A percentile compares a stretch with the other conserved stretches of the same genome.
phyloP scores from a whole-genome alignment of 2,113 vertebrate species.

The Vireo altiloquus region DNA sequence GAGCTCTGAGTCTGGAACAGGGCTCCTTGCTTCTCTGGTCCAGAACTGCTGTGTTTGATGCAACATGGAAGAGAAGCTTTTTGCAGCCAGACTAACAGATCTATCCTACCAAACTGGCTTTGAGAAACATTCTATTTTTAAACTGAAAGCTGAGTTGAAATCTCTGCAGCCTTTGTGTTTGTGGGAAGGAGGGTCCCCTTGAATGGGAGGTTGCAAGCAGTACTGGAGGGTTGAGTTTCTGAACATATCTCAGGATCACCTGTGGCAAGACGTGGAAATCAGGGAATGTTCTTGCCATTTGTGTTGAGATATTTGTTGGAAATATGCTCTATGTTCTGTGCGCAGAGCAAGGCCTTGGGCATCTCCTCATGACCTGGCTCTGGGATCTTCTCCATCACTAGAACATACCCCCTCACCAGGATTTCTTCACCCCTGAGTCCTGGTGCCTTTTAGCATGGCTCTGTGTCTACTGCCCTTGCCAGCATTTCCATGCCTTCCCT shows the following conservation, averaged over 20 bases:
- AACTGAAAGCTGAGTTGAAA: not conserved
- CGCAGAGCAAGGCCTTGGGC: rapidly evolving
- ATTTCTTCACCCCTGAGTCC: not conserved
- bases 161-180: not conserved
- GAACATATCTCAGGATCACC: not conserved
- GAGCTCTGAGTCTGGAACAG: not conserved
- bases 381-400: not conserved
- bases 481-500: not conserved
- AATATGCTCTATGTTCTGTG: not conserved
- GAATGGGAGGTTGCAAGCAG: not conserved
- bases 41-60: not conserved
- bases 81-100: not conserved
- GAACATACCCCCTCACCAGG: not conserved
- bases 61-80: not conserved
- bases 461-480: not conserved
- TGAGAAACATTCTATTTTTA: not conserved
- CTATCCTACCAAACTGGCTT: not conserved
- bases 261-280: not conserved
- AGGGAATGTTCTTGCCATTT: not conserved
- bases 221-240: not conserved
- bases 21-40: rapidly evolving
- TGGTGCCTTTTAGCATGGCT: not conserved
- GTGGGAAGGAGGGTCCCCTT: not conserved
- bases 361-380: not conserved
- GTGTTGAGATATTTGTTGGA: not conserved